Percentiles rank a stretch among this genome's conserved stretches.
These are phyloP conservation scores for Pyrgus malvae DNA, from an alignment of 2,888 invertebrate genomes.

Conservation along the genomic window DNA sequence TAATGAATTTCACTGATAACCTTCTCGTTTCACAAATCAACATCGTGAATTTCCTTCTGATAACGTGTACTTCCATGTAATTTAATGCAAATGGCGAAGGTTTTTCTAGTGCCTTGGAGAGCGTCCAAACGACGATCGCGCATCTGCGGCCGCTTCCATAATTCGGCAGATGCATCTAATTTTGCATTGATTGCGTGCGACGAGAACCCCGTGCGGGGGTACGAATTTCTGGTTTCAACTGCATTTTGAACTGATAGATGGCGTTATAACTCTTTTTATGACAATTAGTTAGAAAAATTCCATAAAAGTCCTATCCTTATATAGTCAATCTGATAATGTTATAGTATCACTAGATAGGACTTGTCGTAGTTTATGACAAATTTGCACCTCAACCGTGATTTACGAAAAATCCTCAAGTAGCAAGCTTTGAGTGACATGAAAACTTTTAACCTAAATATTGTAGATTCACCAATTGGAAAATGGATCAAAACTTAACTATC, in stretches of 20 bases:
- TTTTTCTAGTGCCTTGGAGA: constrained; percentile 31
- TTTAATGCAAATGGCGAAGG: constrained; percentile 21
- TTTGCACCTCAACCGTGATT: no score
- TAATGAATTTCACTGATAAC: background rate
- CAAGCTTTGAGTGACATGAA: no score
- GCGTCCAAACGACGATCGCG: constrained; percentile 33
- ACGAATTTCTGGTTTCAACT: constrained; percentile 23
- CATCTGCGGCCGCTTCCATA: constrained; percentile 35
- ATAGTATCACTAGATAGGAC: no score
- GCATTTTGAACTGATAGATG: constrained; percentile 15
- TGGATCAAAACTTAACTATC: no score
- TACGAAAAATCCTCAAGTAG: no score
- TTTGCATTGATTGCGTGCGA: constrained; percentile 20
- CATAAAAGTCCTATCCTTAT: no score
- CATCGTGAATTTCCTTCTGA: background rate
- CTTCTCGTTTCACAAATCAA: background rate
- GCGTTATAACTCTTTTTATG: no score
- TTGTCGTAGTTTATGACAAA: no score
- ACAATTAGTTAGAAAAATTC: no score
- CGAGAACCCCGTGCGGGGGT: constrained; percentile 11
- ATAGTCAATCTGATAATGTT: no score
- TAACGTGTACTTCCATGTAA: constrained; percentile 17
- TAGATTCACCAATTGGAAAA: no score
- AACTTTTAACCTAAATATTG: no score
- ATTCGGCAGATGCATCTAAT: constrained; percentile 35